Base-by-base conservation (phyloP, 2,888 invertebrate species). In the Labia minor region DNA sequence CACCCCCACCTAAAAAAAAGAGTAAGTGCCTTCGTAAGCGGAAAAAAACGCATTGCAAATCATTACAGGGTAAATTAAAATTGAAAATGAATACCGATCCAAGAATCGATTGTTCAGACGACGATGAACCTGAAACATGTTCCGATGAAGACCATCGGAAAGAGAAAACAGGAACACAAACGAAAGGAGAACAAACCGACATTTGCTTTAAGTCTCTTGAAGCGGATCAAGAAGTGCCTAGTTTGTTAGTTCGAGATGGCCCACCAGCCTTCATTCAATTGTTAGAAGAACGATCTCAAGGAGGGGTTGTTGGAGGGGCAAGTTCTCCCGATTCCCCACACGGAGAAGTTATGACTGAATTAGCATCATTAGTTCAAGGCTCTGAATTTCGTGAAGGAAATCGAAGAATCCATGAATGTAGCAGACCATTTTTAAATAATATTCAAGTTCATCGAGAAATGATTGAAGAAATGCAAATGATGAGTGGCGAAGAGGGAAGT, bases 401-500 rank as follows among this genome's bases (percentile, higher is more conserved):
- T 26, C 70, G 71, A 65, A 70, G 73, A 62, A 70, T 70, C 3
- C 68, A 70, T 61, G 70, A 70, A 33, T 68, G 69, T 62, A 49
- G 49, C 16, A 62, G 70, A 6, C 70, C 70, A 14, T 71, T 67
- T 65, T 67, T 69, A 18, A 65, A 69, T 21, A 67, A 63, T 63
- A 68, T 69, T 21, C 70, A 68, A 20, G 65, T 67, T 19, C 71
- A 69, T 21, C 67, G 68, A 72, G 83, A 85, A 69, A 78, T 86
- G 71, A 83, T 86, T 80, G 86, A 87, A 72, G 78, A 78, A 68
- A 83, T 87, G 67, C 49, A 49, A 4, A 71, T 77, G 68, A 77
- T 83, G 70, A 83, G 83, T 70, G 85, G 84, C 0, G 86, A 85
- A 66, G 88, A 88, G 72, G 93, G 92, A n/a, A 93, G 93, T 74